These are phyloP conservation scores for Drosophila prosaltans DNA, from an alignment of 1,140 invertebrate genomes.

Conservation along the genomic window DNA sequence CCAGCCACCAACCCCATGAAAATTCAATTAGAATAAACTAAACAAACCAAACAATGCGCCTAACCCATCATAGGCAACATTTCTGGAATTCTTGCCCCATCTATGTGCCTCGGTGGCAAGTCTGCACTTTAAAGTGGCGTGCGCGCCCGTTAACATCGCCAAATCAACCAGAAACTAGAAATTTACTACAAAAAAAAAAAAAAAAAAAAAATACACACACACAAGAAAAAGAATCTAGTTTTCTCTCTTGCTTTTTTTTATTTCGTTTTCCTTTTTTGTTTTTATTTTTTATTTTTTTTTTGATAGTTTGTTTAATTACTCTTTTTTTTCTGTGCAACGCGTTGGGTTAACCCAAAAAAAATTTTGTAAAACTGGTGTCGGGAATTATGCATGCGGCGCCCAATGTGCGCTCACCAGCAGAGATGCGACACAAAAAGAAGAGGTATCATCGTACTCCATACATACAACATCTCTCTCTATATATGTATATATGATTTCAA, in stretches of 20 bases:
- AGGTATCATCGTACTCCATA: constrained; percentile 52
- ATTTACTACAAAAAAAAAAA: background rate
- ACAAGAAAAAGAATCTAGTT: constrained; percentile 4
- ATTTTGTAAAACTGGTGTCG: constrained; percentile 69
- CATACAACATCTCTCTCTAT: background rate
- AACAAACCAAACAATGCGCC: background rate
- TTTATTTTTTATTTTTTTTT: too few relatives aligned
- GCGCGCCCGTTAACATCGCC: constrained; percentile 65
- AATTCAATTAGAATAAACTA: constrained; percentile 67
- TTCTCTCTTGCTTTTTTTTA: constrained; percentile 17
- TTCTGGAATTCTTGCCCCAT: constrained; percentile 4
- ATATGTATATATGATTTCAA: too few relatives aligned
- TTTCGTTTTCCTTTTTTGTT: too few relatives aligned
- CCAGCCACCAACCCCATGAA: constrained; percentile 47
- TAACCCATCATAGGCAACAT: constrained; percentile 4
- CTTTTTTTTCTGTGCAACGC: constrained; percentile 34
- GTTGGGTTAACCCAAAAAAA: constrained; percentile 37
- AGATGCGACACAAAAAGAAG: constrained; percentile 82
- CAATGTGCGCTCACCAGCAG: constrained; percentile 75
- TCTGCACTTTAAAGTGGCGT: constrained; percentile 61
- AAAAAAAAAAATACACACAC: background rate
- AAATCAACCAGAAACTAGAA: constrained; percentile 9
- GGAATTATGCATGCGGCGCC: constrained; percentile 77
- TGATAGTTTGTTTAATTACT: background rate
- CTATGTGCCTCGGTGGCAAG: constrained; percentile 16